Base-by-base conservation (phyloP, 2,888 invertebrate species). In the Brachynemurus nebulosus region DNA sequence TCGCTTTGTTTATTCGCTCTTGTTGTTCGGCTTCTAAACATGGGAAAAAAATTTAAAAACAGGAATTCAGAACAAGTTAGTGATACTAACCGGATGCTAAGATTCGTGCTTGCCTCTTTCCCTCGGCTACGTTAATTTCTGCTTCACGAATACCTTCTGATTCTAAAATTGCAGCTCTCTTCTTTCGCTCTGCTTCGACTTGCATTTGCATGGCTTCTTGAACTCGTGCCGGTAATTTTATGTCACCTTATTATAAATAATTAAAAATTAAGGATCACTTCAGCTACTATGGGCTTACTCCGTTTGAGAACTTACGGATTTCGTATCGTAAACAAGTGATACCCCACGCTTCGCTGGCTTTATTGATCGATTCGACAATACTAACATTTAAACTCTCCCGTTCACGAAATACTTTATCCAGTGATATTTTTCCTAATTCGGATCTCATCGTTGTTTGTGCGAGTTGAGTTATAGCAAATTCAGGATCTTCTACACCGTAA, bases 141-240 rank as follows among this genome's bases (percentile, higher is more conserved):
- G 89, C 88, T 51, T 84, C 85, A 19, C 89, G 70, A 8, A 80
- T 73, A 60, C 96, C 96, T 69, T 99, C 98, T 0, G 97, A 97
- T 62, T 99, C 96, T 50, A 99, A 70, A 57, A 99, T 88, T 12
- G 92, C 86, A 0, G 98, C 98, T 51, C 98, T 72, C 62, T 99
- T 99, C 59, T 85, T 82, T 44, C 98, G 69, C 63, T 99, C 98
- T 0, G 98, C 98, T 67, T 98, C 97, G 1, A 99, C 98, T 70
- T 98, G 98, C 95, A 97, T 96, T 66, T 98, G 98, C 98, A 98
- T 99, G 1, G 98, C 98, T 64, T 97, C 96, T 59, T 96, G 91
- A 1, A 98, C 86, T 55, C 95, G 77, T 0, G 73, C 67, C 1
- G 98, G 98, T 50, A 95, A 68, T 60, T 80, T 82, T 57, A 93